Percentiles rank a stretch among this genome's conserved stretches.
Conservation (phyloP, 2,888 invertebrate genomes). For the Trilocha varians region DNA sequence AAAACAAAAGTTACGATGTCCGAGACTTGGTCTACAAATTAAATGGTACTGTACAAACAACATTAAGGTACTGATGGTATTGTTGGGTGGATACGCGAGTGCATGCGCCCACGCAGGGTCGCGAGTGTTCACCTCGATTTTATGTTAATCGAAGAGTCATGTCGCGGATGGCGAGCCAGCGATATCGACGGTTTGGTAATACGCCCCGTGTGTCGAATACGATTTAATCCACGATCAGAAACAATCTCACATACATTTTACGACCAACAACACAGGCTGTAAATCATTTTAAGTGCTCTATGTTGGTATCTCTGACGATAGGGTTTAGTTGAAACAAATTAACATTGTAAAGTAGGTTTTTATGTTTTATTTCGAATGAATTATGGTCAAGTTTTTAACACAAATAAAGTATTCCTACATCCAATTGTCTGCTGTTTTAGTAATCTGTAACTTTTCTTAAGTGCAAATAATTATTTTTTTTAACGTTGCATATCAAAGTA, state of each 20-base stretch:
- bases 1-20: constrained; percentile 25
- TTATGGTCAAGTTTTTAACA: too few relatives aligned
- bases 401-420: too few relatives aligned
- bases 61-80: background rate
- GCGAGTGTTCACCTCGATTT: constrained; percentile 46
- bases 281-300: background rate
- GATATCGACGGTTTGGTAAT: constrained; percentile 42
- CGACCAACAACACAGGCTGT: constrained; percentile 23
- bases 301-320: background rate
- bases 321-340: too few relatives aligned
- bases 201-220: constrained; percentile 46
- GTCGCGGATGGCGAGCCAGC: constrained; percentile 33
- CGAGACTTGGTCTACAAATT: constrained; percentile 25
- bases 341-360: too few relatives aligned
- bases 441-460: too few relatives aligned
- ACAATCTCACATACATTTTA: constrained; percentile 67
- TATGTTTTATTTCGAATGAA: too few relatives aligned
- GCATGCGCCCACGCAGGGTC: constrained; percentile 56
- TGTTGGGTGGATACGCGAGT: constrained; percentile 21
- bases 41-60: background rate
- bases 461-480: too few relatives aligned
- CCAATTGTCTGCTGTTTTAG: too few relatives aligned
- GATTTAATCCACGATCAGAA: constrained; percentile 48
- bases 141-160: constrained; percentile 73
- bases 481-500: too few relatives aligned